Evolutionary conservation across 2,888 invertebrate genomes (phyloP).

Genomic region (Sinelater perroti): DNA sequence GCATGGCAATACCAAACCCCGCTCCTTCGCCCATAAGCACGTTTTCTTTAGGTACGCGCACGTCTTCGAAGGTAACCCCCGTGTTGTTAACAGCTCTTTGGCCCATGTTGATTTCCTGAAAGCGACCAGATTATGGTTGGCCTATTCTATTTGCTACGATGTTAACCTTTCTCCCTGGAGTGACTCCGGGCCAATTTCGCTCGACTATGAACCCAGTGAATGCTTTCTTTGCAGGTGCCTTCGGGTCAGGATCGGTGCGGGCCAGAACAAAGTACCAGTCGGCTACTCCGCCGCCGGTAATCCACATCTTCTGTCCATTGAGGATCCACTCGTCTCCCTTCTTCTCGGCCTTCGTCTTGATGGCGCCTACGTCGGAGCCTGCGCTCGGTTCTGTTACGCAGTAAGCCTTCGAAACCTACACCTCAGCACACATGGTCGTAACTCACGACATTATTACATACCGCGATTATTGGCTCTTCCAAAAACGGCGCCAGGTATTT

Average conservation of each 20-base stretch:
- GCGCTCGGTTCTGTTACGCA: slow-evolving; percentile 96
- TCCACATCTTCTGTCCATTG: slow-evolving; percentile 99
- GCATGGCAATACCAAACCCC: slow-evolving; percentile 98
- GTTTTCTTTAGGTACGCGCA: slow-evolving; percentile 93
- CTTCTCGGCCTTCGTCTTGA: slow-evolving; percentile 91
- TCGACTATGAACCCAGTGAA: slow-evolving; percentile 98
- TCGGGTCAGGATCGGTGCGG: slow-evolving; percentile 91
- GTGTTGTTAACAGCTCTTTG: slow-evolving; percentile 95
- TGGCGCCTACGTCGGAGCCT: slow-evolving; percentile 94
- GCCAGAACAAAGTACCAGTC: slow-evolving; percentile 97
- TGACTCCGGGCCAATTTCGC: slow-evolving; percentile 85
- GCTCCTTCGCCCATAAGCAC: slow-evolving; percentile 88
- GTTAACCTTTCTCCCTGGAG: slow-evolving; percentile 89
- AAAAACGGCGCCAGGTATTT: slow-evolving; percentile 91
- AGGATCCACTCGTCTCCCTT: slow-evolving; percentile 94
- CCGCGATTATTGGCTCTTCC: slow-evolving; percentile 90
- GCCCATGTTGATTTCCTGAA: slow-evolving; percentile 93
- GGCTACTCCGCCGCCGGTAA: slow-evolving; percentile 96
- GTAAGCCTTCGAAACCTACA: slow-evolving; percentile 77
- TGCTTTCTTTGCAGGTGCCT: slow-evolving; percentile 88
- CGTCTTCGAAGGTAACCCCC: slow-evolving; percentile 97
- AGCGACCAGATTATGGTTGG: too few species aligned
- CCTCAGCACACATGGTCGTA: background rate
- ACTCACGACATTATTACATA: slow-evolving; percentile 63
- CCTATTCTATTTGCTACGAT: too few species aligned